A percentile compares a stretch with the other conserved stretches of the same genome.
These are phyloP conservation scores for Myanophis thanlyinensis DNA, from an alignment of 2,113 vertebrate species.

Conservation along the genomic window DNA sequence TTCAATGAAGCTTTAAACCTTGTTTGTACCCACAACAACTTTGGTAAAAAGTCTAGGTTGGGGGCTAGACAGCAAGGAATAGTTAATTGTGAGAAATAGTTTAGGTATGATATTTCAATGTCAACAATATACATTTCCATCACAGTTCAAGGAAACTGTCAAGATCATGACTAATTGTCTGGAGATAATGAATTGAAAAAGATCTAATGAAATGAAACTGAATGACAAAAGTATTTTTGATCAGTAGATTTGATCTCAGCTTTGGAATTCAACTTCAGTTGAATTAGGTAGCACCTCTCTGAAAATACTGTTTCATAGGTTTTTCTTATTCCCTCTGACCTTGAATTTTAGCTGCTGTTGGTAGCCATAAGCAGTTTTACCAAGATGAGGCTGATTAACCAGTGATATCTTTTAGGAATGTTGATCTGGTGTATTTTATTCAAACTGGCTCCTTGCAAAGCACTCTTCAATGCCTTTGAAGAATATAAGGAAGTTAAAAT, in stretches of 20 bases:
- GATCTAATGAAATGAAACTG: neutral
- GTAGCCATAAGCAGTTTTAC: neutral
- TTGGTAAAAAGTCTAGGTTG: neutral
- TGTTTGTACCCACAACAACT: neutral
- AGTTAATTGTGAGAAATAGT: neutral
- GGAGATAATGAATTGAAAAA: neutral
- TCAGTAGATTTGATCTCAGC: neutral
- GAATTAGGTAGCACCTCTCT: neutral
- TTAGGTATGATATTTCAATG: neutral
- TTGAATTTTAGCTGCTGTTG: neutral
- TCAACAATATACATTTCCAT: neutral
- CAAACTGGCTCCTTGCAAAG: neutral
- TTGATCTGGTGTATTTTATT: neutral
- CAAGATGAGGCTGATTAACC: neutral
- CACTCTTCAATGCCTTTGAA: neutral
- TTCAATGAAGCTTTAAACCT: neutral
- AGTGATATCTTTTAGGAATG: neutral
- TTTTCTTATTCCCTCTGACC: neutral
- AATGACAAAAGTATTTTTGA: neutral
- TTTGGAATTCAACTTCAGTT: neutral
- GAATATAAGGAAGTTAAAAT: neutral
- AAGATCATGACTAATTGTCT: neutral
- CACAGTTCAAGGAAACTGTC: neutral
- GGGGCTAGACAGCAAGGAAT: neutral
- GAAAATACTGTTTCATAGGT: neutral